Evolutionary conservation across 2,888 invertebrate genomes (phyloP), one percentile per base, ranked within the genome.

Genomic region (Leptinotarsa tumamoca): DNA sequence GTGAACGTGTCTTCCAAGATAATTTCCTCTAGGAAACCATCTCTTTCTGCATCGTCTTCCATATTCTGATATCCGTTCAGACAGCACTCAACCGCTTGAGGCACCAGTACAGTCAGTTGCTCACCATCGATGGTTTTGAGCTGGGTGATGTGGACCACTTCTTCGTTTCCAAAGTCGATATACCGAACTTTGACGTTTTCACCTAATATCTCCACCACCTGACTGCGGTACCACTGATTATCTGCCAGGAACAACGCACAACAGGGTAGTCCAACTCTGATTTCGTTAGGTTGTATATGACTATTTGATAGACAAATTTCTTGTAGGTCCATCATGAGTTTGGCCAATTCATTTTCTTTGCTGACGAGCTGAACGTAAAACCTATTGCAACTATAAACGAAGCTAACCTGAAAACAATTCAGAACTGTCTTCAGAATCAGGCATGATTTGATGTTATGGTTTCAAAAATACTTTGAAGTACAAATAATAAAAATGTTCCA

Each of bases 91-190:
- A 95, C 90, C 0, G 95, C 95, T 88, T 95, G 95, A 3, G 94
- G 92, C 21, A 93, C 92, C 74, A 95, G 88, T 79, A 87, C 87
- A 3, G 89, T 90, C 4, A 95, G 89, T 78, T 94, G 89, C 72
- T 93, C 91, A 4, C 92, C 90, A 4, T 92, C 91, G 33, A 95
- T 93, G 27, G 90, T 89, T 76, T 93, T 92, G 49, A 95, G 87
- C 54, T 92, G 88, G 15, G 90, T 89, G 1, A 90, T 86, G 10
- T 90, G 87, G 1, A 96, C 92, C n/a, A 91, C 91, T 86, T 97
- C 97, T 84, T 95, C 94, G 88, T 98, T 98, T 7, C 99, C 99
- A 89, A 95, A 99, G 89, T 99, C 99, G 18, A 99, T 94, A 89
- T 97, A 99, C 3, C 93, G 90, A n/a, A 99, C 94, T 73, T 92